These are phyloP conservation scores for Meloidogyne hapla DNA, from an alignment of 1,140 invertebrate species.

Conservation along the genomic window DNA sequence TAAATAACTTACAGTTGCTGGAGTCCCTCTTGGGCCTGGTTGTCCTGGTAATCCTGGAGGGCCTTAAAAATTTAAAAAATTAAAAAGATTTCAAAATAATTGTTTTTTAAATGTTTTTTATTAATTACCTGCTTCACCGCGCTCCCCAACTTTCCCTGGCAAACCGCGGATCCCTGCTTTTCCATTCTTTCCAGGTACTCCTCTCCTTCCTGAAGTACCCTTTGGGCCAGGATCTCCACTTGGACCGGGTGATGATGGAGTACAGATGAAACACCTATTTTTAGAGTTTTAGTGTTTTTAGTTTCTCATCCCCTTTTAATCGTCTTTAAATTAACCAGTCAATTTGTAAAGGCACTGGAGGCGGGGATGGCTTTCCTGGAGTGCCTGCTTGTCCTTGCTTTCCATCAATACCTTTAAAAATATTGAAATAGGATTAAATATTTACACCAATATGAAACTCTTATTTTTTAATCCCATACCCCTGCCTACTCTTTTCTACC, in stretches of 20 bases:
- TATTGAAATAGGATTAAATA: too few species aligned
- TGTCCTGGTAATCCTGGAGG: conserved; percentile 15
- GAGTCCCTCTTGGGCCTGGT: background rate
- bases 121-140: background rate
- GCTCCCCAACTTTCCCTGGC: conserved; percentile 18
- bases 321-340: conserved; percentile 18
- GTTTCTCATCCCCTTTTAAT: too few species aligned
- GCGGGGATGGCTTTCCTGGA: conserved; percentile 16
- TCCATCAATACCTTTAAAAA: conserved; percentile 17
- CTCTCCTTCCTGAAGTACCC: conserved; percentile 7
- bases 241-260: conserved; percentile 23
- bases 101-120: background rate
- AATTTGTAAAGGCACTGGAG: conserved; percentile 12
- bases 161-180: conserved; percentile 6
- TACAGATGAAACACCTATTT: conserved; percentile 20
- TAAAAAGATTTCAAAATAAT: too few species aligned
- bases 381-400: conserved; percentile 15
- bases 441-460: too few species aligned
- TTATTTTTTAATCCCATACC: too few species aligned
- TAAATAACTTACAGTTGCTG: background rate
- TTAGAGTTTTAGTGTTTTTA: background rate
- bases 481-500: too few species aligned
- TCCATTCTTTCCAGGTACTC: conserved; percentile 12
- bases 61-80: background rate
- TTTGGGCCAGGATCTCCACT: conserved; percentile 14